A percentile compares a stretch with the other conserved stretches of the same genome.
phyloP scores from a whole-genome alignment of 1,140 invertebrate genomes.

The Liolophura sinensis region DNA sequence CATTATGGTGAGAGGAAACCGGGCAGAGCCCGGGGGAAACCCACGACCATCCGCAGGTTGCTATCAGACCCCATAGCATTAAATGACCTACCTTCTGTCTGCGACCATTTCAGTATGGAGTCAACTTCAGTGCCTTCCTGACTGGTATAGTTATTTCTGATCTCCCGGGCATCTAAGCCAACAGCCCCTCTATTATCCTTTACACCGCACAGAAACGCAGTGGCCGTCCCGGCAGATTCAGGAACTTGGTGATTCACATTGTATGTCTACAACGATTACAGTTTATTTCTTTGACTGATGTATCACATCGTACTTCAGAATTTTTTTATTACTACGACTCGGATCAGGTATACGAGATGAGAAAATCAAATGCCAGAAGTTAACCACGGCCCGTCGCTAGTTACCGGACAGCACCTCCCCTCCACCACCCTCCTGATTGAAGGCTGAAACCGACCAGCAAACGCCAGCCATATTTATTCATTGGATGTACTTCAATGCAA shows the following conservation, averaged over 20 bases:
- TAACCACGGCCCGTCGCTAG: background rate
- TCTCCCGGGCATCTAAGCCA: conserved; percentile 75
- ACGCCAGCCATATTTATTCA: too few species aligned
- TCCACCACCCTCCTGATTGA: background rate
- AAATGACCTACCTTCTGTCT: conserved; percentile 59
- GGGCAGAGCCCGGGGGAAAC: too few species aligned
- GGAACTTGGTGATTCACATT: conserved; percentile 84
- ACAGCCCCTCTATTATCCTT: conserved; percentile 81
- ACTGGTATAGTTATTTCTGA: conserved; percentile 48
- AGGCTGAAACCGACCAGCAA: background rate
- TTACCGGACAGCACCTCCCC: background rate
- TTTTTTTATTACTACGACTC: background rate
- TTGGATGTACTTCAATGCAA: too few species aligned
- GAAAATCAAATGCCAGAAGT: background rate
- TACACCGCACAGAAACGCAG: conserved; percentile 81
- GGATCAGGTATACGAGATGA: too few species aligned
- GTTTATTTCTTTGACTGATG: background rate
- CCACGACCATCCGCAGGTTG: too few species aligned
- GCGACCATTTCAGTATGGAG: conserved; percentile 73
- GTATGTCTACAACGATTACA: conserved; percentile 73
- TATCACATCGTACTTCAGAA: too few species aligned
- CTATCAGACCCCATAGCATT: too few species aligned
- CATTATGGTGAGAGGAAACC: too few species aligned
- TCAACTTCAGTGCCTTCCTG: conserved; percentile 56
- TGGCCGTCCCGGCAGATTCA: conserved; percentile 85